phyloP scores from a whole-genome alignment of 2,888 invertebrate species.

The Cataglyphis cursor region DNA sequence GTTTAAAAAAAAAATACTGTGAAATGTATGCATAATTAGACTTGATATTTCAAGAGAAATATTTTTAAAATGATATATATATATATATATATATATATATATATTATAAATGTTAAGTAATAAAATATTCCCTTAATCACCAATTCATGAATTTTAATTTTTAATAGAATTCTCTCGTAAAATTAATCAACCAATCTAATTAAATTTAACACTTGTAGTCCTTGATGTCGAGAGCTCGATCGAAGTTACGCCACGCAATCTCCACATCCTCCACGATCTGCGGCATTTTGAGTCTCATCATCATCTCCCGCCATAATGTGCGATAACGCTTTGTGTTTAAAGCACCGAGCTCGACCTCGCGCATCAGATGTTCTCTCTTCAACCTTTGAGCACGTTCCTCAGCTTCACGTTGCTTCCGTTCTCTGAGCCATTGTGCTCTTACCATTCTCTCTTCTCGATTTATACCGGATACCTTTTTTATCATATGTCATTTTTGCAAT shows the following conservation, averaged over 20 bases:
- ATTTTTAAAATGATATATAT: background rate
- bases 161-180: background rate
- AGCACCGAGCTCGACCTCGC: conserved; percentile 85
- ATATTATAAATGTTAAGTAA: background rate
- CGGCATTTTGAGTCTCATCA: conserved; percentile 85
- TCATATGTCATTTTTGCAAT: background rate
- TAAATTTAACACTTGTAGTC: conserved; percentile 76
- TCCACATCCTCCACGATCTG: conserved; percentile 85
- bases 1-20: background rate
- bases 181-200: background rate
- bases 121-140: background rate
- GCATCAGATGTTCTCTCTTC: conserved; percentile 81
- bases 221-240: conserved; percentile 86
- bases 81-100: background rate
- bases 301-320: conserved; percentile 85
- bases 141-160: conserved; percentile 11
- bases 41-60: background rate
- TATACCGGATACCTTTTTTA: background rate
- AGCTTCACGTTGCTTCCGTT: conserved; percentile 75
- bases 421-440: conserved; percentile 57
- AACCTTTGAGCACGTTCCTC: conserved; percentile 74
- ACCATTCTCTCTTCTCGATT: background rate
- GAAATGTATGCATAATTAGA: background rate
- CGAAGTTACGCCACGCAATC: conserved; percentile 86
- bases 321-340: conserved; percentile 82